A percentile compares a stretch with the other conserved stretches of the same genome.
Evolutionary conservation across 2,888 invertebrate genomes (phyloP).

Genomic region (Conistra vaccinii): DNA sequence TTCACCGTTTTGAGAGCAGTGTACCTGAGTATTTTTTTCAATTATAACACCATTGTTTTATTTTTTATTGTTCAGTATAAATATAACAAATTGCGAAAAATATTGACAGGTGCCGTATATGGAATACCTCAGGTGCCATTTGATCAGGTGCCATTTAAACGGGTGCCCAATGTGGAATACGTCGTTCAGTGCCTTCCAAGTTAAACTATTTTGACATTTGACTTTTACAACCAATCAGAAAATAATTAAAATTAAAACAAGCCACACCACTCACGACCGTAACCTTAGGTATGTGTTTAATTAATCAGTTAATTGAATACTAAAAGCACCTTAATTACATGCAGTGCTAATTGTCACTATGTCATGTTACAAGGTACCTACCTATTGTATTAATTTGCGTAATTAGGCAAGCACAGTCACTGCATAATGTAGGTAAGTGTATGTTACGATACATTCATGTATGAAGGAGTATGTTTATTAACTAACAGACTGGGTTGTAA

Average conservation of each 20-base stretch:
- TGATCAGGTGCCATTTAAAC: too few species aligned
- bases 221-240: constrained; percentile 10
- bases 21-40: not conserved
- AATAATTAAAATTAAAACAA: constrained; percentile 16
- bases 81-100: too few species aligned
- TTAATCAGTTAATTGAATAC: constrained; percentile 53
- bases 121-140: too few species aligned
- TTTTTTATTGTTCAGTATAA: too few species aligned
- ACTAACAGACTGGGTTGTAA: constrained; percentile 22
- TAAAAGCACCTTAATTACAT: constrained; percentile 46
- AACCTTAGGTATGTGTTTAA: constrained; percentile 8
- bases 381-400: constrained; percentile 61
- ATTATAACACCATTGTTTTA: not conserved
- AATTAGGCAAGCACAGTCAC: constrained; percentile 37
- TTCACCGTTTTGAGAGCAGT: too few species aligned
- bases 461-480: constrained; percentile 22
- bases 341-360: constrained; percentile 57
- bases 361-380: constrained; percentile 42
- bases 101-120: too few species aligned
- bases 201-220: not conserved
- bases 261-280: constrained; percentile 6
- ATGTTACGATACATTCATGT: constrained; percentile 20
- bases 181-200: not conserved
- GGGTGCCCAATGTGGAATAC: too few species aligned
- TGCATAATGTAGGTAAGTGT: constrained; percentile 34